Conservation (phyloP, 2,888 invertebrate species). For the Carcina quercana region DNA sequence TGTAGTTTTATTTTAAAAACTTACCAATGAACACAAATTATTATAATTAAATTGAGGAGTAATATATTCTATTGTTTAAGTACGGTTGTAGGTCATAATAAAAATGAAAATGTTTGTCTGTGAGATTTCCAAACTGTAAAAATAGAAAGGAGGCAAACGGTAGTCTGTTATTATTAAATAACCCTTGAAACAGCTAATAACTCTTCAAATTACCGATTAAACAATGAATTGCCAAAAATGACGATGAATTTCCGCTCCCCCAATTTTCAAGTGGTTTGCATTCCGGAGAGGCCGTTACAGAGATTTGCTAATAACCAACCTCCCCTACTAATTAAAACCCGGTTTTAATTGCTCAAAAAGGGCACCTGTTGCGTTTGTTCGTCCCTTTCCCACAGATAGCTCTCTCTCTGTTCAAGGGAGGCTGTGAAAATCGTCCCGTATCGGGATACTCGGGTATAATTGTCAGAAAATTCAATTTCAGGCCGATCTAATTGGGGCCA, state of each 20-base stretch:
- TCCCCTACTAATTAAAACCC: conserved; percentile 72
- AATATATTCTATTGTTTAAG: too few species aligned
- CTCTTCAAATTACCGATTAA: too few species aligned
- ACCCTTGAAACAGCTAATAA: too few species aligned
- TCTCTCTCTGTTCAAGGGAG: conserved; percentile 38
- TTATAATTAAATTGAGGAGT: too few species aligned
- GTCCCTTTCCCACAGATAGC: conserved; percentile 23
- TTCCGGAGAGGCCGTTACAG: conserved; percentile 55
- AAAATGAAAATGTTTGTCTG: too few species aligned
- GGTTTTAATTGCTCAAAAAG: conserved; percentile 68
- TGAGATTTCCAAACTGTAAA: too few species aligned
- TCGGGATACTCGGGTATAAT: conserved; percentile 63
- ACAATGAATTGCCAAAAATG: too few species aligned
- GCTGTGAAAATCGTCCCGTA: conserved; percentile 61
- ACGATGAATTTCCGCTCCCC: conserved; percentile 30
- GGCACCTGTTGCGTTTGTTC: conserved; percentile 64
- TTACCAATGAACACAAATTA: too few species aligned
- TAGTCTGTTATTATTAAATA: too few species aligned
- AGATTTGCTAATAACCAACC: conserved; percentile 66
- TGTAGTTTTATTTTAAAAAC: too few species aligned
- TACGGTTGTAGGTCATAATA: too few species aligned
- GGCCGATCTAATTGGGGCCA: conserved; percentile 59
- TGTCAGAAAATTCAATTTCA: conserved; percentile 66
- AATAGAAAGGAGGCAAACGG: too few species aligned
- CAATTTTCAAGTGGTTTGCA: conserved; percentile 49